phyloP scores from a whole-genome alignment of 2,797 vertebrate species.

The Hozukius guyotensis region DNA sequence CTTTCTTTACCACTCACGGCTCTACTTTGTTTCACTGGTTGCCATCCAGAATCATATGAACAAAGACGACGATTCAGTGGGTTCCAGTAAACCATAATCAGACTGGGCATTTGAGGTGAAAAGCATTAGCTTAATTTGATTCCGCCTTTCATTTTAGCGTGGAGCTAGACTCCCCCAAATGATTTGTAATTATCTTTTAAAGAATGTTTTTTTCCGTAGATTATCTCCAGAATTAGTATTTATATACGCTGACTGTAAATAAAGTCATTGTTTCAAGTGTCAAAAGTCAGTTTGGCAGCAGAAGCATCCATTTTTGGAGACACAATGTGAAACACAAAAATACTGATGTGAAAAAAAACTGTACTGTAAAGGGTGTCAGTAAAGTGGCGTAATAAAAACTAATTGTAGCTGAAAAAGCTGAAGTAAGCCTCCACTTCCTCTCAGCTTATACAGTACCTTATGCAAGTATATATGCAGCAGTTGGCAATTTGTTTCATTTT shows the following conservation, averaged over 20 bases:
- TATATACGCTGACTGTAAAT: not conserved
- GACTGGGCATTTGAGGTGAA: slow-evolving; percentile 20
- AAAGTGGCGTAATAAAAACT: slow-evolving; percentile 1
- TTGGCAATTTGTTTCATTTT: slow-evolving; percentile 32
- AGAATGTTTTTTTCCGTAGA: not conserved
- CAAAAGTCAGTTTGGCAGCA: not conserved
- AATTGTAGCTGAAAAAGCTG: not conserved
- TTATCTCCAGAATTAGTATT: slow-evolving; percentile 9
- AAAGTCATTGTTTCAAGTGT: slow-evolving; percentile 30
- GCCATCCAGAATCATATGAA: slow-evolving; percentile 22
- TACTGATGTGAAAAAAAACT: not conserved
- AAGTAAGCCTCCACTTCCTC: not conserved
- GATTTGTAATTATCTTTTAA: slow-evolving; percentile 27
- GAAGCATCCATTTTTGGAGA: not conserved
- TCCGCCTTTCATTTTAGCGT: slow-evolving; percentile 7
- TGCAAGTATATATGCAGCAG: not conserved
- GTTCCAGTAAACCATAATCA: slow-evolving; percentile 41
- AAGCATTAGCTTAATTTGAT: slow-evolving; percentile 24
- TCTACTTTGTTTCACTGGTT: slow-evolving; percentile 16
- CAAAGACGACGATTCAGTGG: slow-evolving; percentile 49
- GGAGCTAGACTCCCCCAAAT: not conserved
- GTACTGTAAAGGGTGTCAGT: not conserved
- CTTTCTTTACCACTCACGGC: slow-evolving; percentile 12
- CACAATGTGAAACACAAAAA: not conserved
- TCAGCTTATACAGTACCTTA: not conserved